A percentile compares a stretch with the other conserved stretches of the same genome.
Evolutionary conservation across 2,113 vertebrate genomes (phyloP).

Genomic region (Crotalus horridus): DNA sequence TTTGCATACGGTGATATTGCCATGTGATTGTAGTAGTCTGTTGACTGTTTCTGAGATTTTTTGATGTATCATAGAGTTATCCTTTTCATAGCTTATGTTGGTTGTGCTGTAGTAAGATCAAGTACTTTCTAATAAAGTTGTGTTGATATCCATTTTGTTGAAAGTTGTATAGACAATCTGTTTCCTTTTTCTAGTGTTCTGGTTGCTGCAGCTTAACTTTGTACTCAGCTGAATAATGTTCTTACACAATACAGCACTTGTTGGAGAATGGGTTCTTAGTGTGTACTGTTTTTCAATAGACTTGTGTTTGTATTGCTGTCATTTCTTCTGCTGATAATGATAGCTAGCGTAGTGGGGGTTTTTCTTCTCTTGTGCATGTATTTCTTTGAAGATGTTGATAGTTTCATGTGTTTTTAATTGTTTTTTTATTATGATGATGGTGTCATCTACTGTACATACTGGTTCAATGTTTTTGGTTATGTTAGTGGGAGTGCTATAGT

Average conservation of each 20-base stretch:
- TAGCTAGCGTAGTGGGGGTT: neutral
- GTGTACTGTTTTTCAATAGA: neutral
- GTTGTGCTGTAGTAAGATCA: neutral
- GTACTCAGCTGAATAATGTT: neutral
- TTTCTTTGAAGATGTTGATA: neutral
- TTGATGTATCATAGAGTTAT: neutral
- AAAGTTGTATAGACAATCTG: neutral
- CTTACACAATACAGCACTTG: neutral
- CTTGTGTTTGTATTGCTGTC: neutral
- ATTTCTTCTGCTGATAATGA: neutral
- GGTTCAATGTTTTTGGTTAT: neutral
- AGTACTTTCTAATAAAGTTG: neutral
- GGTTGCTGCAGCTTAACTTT: neutral
- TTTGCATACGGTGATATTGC: neutral
- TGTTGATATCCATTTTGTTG: neutral
- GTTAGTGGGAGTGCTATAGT: neutral
- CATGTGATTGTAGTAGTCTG: neutral
- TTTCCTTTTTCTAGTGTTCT: neutral
- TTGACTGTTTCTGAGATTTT: neutral
- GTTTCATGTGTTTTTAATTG: neutral
- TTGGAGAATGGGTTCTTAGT: neutral
- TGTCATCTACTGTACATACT: neutral
- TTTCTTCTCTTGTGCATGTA: neutral
- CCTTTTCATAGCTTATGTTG: neutral
- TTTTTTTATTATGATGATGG: neutral